phyloP scores from a whole-genome alignment of 2,888 invertebrate species.

The Plutella xylostella region DNA sequence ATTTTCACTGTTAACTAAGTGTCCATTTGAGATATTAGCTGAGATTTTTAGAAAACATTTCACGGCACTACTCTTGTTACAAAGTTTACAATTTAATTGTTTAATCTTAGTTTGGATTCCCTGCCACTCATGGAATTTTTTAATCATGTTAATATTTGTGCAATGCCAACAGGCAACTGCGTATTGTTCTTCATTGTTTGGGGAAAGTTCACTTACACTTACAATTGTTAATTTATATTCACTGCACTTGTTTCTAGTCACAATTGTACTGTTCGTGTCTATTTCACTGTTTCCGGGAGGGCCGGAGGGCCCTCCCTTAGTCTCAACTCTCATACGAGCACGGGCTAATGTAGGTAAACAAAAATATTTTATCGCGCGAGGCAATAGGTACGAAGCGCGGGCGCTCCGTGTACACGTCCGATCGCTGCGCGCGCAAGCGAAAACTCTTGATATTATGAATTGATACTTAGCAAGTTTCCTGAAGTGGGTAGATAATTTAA shows the following conservation, averaged over 20 bases:
- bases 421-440: no score
- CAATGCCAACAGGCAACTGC: constrained; percentile 6
- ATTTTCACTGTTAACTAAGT: constrained; percentile 7
- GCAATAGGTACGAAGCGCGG: neutral
- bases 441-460: no score
- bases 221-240: constrained; percentile 12
- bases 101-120: constrained; percentile 10
- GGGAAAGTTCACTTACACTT: neutral
- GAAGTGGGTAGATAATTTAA: no score
- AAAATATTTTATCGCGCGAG: neutral
- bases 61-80: constrained; percentile 9
- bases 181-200: constrained; percentile 5
- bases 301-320: neutral
- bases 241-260: neutral
- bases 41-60: constrained; percentile 9
- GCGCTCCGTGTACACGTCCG: neutral
- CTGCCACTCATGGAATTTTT: constrained; percentile 8
- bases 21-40: constrained; percentile 7
- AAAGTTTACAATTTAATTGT: constrained; percentile 7
- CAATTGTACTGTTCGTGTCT: neutral
- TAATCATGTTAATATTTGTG: constrained; percentile 6
- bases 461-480: no score
- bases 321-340: neutral
- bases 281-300: neutral
- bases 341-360: neutral